phyloP scores from a whole-genome alignment of 2,797 vertebrate species.

The Chromobotia macracanthus region DNA sequence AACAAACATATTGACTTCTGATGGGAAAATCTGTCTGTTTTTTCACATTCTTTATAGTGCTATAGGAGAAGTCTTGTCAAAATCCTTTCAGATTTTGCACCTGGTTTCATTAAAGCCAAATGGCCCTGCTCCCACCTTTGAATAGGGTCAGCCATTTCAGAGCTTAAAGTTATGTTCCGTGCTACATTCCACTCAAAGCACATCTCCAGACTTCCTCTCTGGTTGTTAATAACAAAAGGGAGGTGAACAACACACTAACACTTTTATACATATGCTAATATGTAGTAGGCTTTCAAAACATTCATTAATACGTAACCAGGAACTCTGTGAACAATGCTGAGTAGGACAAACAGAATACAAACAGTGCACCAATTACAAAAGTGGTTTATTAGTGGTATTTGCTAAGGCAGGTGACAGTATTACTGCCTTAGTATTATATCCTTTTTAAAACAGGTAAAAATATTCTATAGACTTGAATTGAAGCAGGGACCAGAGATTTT shows the following conservation, averaged over 20 bases:
- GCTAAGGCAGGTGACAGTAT: no score
- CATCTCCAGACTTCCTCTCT: not conserved
- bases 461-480: no score
- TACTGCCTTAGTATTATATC: no score
- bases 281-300: not conserved
- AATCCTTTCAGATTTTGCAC: constrained; percentile 18
- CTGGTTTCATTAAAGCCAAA: constrained; percentile 24
- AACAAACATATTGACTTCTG: not conserved
- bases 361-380: no score
- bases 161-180: not conserved
- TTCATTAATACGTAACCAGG: no score
- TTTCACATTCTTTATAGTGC: not conserved
- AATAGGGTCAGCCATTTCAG: not conserved
- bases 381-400: no score
- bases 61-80: not conserved
- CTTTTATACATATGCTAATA: constrained; percentile 37
- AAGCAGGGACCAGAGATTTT: no score
- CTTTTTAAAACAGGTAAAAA: no score
- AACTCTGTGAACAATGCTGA: not conserved
- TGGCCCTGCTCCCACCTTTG: constrained; percentile 4
- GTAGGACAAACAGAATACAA: not conserved
- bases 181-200: constrained; percentile 5
- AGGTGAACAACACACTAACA: constrained; percentile 8
- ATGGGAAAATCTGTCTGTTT: not conserved
- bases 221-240: not conserved